A percentile compares a stretch with the other conserved stretches of the same genome.
Conservation (phyloP, 2,797 vertebrate species). For the Spheniscus humboldti region DNA sequence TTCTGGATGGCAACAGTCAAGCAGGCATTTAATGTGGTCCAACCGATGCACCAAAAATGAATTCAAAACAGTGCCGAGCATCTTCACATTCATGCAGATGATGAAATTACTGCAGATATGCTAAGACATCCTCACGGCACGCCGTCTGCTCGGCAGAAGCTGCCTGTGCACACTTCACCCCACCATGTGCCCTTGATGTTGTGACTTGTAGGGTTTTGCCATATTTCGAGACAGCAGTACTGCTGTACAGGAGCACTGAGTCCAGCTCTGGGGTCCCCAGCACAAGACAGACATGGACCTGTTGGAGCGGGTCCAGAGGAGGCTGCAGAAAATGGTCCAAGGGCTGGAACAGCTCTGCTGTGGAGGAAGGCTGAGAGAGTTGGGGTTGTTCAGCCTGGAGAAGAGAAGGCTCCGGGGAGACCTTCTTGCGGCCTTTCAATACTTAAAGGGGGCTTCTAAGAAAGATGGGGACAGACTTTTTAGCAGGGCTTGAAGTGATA, state of each 20-base stretch:
- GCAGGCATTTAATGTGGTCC: neutral
- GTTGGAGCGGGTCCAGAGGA: too few relatives aligned
- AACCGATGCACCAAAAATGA: neutral
- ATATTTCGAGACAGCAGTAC: neutral
- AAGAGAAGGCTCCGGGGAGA: neutral
- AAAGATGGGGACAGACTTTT: neutral
- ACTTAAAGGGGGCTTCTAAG: too few relatives aligned
- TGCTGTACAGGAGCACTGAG: neutral
- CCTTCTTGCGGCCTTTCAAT: neutral
- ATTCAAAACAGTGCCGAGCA: neutral
- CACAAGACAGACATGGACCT: neutral
- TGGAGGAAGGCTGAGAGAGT: too few relatives aligned
- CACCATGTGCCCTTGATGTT: neutral
- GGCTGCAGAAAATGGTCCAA: too few relatives aligned
- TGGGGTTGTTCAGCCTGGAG: neutral
- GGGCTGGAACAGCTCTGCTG: too few relatives aligned
- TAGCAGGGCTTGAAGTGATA: fast-evolving
- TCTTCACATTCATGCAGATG: neutral
- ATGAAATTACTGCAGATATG: neutral
- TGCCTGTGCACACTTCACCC: neutral
- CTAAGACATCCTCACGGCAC: neutral
- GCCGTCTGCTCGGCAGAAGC: neutral
- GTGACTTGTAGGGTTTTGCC: neutral
- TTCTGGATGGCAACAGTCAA: neutral
- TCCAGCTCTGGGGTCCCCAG: neutral